Percentiles rank a stretch among this genome's conserved stretches.
Conservation (phyloP, 2,113 vertebrate genomes). For the Coregonus clupeaformis region DNA sequence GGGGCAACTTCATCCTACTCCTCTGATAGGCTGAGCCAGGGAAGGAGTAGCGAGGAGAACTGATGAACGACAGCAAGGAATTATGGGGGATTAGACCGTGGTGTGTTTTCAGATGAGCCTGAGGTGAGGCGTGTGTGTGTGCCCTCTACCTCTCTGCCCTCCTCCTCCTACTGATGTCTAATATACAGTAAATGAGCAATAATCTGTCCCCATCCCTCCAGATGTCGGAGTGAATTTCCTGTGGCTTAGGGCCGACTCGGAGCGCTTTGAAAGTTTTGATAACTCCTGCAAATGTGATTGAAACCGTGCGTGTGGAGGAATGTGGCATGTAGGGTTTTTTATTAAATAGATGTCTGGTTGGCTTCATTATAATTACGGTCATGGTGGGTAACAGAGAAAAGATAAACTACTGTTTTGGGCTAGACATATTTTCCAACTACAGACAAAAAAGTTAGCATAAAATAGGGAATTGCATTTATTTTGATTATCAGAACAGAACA, state of each 20-base stretch:
- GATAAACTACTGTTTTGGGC: not conserved
- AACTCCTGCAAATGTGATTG: slow-evolving; percentile 77
- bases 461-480: too few relatives aligned
- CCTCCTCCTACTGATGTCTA: slow-evolving; percentile 72
- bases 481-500: too few relatives aligned
- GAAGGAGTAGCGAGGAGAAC: slow-evolving; percentile 52
- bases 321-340: slow-evolving; percentile 36
- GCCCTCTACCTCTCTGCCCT: too few relatives aligned
- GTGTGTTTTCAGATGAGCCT: slow-evolving; percentile 67
- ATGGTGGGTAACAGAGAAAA: not conserved
- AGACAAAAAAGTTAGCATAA: too few relatives aligned
- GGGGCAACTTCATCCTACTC: slow-evolving; percentile 1
- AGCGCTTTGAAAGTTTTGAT: slow-evolving; percentile 78
- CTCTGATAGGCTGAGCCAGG: slow-evolving; percentile 52
- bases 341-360: not conserved
- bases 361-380: not conserved
- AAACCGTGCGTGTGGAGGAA: slow-evolving; percentile 70
- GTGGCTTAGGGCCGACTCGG: slow-evolving; percentile 74
- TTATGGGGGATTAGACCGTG: slow-evolving; percentile 68
- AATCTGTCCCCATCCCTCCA: slow-evolving; percentile 79
- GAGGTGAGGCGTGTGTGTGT: slow-evolving; percentile 53
- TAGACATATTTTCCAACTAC: too few relatives aligned
- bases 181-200: slow-evolving; percentile 78
- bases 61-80: slow-evolving; percentile 62
- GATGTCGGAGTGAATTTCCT: slow-evolving; percentile 80